A percentile compares a stretch with the other conserved stretches of the same genome.
phyloP scores from a whole-genome alignment of 1,140 invertebrate genomes.

The Triops longicaudatus region DNA sequence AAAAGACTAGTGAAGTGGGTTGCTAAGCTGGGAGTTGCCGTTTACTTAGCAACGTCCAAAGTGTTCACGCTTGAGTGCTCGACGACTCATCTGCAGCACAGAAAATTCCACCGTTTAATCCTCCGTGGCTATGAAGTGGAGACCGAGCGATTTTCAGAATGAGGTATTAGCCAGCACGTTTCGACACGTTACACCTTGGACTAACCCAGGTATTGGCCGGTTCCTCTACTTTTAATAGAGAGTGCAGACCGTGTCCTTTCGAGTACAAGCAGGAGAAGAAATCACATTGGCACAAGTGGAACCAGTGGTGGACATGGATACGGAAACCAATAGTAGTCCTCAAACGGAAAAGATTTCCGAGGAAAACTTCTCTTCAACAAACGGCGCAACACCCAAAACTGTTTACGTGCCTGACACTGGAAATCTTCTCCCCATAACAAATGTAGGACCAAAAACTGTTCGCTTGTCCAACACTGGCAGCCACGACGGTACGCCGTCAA shows the following conservation, averaged over 20 bases:
- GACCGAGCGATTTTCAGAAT: background rate
- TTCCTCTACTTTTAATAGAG: background rate
- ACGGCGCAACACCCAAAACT: background rate
- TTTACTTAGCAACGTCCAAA: conserved; percentile 12
- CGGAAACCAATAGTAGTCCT: background rate
- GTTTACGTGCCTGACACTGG: background rate
- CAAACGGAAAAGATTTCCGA: background rate
- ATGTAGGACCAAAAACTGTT: background rate
- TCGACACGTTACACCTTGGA: background rate
- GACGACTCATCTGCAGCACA: background rate
- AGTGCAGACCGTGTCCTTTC: background rate
- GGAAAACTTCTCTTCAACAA: background rate
- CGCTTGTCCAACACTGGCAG: background rate
- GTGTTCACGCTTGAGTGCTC: background rate
- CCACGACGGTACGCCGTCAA: background rate
- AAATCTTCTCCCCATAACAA: background rate
- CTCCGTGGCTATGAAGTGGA: background rate
- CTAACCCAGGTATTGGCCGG: background rate
- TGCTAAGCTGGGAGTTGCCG: conserved; percentile 10
- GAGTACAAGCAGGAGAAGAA: background rate
- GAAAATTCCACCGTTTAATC: background rate
- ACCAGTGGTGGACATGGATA: background rate
- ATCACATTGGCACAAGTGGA: background rate
- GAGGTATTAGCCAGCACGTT: background rate
- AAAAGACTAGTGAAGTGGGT: background rate